Base-by-base conservation (phyloP, 1,140 invertebrate species). In the Zophobas atratus region DNA sequence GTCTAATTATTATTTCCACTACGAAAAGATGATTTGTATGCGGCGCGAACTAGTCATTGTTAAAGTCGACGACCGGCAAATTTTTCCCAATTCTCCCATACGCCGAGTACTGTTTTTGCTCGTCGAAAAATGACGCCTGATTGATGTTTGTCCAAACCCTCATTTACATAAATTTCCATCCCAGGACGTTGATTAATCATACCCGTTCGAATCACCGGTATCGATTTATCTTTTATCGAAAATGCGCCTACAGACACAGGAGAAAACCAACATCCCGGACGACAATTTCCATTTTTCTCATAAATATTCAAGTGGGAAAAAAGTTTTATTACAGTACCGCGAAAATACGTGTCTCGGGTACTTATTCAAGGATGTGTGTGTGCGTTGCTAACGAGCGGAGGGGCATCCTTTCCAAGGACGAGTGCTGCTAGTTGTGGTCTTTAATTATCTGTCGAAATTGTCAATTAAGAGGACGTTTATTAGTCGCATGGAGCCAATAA, bases 191-290 rank as follows among this genome's bases (percentile, higher is more conserved):
- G 60, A 67, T 67, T 67, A 43, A 67, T 67, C 60, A 32, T 39
- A 41, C 60, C 3, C 4, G 2, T 20, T 51, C 49, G 20, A 51
- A 51, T 51, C 49, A 20, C n/a, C 49, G 49, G 20, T 51, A 67
- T 67, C 60, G 60, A 67, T 67, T 67, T 67, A 67, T 67, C 60
- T 67, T 67, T 67, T 67, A 67, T 43, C 60, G n/a, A 20, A 51
- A 51, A 5, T 20, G 2, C n/a, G 49, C 49, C 60, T 38, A 38
- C 60, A 20, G 60, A 67, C 35, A 67, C 43, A 20, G 20, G 20
- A 20, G 20, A 20, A 20, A 20, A 20, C 20, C 20, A 20, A 20
- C 20, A 20, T 20, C 20, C 49, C n/a, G 49, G 49, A 51, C 49
- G 3, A 5, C 6, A 46, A 46, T 46, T 3, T 46, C 2, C 49